Base-by-base conservation (phyloP, 2,113 vertebrate species). In the Picathartes gymnocephalus region DNA sequence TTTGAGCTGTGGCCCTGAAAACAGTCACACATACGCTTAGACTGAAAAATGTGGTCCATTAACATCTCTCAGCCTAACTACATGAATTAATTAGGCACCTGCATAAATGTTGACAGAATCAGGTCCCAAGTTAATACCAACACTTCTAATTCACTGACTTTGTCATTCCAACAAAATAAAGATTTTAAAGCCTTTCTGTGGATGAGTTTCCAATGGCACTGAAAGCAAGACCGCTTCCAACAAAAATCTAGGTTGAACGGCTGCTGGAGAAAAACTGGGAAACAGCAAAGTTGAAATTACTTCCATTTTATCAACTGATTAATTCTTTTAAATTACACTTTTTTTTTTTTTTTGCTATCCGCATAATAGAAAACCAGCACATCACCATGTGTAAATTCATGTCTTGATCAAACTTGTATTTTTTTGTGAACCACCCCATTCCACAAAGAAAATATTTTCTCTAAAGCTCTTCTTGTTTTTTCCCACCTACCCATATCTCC, bases 31-130 rank as follows among this genome's bases (percentile, higher is more conserved):
- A 68, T 25, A 58, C 20, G 47, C 50, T 74, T 62, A 62, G 56
- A 25, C 68, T 81, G 72, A 86, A 86, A 80, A 93, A 95, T 58
- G 23, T 10, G 30, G 68, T 57, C 83, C 77, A 83, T 74, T 86
- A 92, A 62, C 60, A 86, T 51, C 40, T 83, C 51, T 47, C 31
- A 60, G 51, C 45, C 68, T 86, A 91, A 84, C 35, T 70, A 45
- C 44, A 64, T n/a, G 50, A 72, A 95, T 96, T 88, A 90, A 80
- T 91, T 92, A 93, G 80, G 56, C 68, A 80, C 76, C 83, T 80
- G 85, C 71, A 82, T 65, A 93, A 93, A 94, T 69, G 58, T 82
- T 93, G 85, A 69, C 61, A 80, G 71, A 94, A 72, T 88, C 57
- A 76, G 81, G 53, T 81, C 85, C 70, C 85, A 77, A 61, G 78